phyloP scores from a whole-genome alignment of 2,113 vertebrate genomes.

The Archocentrus centrarchus region DNA sequence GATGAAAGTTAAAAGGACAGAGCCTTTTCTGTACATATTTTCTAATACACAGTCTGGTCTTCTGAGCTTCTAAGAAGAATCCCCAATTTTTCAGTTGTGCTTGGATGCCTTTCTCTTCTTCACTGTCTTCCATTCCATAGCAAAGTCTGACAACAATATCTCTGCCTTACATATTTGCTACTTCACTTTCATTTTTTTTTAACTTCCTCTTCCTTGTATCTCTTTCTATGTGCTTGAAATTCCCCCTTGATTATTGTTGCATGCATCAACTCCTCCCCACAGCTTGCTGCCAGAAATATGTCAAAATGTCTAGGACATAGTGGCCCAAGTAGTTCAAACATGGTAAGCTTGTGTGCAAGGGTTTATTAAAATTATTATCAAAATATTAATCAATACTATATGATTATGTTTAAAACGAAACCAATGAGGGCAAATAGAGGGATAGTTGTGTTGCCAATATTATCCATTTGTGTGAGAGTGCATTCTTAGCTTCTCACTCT shows the following conservation, averaged over 20 bases:
- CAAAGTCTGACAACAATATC: neutral
- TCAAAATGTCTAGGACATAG: conserved; percentile 53
- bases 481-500: neutral
- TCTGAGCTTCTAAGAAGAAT: neutral
- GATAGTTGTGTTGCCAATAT: neutral
- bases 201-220: conserved; percentile 8
- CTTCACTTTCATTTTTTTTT: conserved; percentile 8
- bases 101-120: neutral
- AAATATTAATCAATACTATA: neutral
- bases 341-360: neutral
- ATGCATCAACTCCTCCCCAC: conserved; percentile 8
- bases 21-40: neutral
- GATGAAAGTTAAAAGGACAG: neutral
- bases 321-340: conserved; percentile 33
- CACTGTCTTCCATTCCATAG: conserved; percentile 36
- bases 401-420: neutral
- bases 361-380: neutral
- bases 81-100: conserved; percentile 24
- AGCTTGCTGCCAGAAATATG: conserved; percentile 53
- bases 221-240: conserved; percentile 19
- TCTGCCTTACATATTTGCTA: neutral
- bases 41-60: neutral
- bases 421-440: neutral
- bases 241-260: conserved; percentile 15
- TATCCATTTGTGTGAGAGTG: neutral